Percentiles rank a stretch among this genome's conserved stretches.
phyloP scores from a whole-genome alignment of 2,888 invertebrate genomes.

The Boloria selene region DNA sequence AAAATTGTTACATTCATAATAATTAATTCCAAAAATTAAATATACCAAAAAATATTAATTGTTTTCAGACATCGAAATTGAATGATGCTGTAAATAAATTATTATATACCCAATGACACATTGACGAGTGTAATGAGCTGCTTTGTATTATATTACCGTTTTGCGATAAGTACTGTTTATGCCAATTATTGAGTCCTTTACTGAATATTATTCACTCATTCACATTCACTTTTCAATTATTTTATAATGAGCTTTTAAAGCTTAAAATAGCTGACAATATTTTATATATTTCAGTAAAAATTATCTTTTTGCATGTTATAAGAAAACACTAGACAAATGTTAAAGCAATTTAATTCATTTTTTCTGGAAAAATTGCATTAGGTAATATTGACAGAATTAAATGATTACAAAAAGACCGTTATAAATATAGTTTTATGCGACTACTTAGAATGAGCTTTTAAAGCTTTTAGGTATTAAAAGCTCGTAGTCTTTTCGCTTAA shows the following conservation, averaged over 20 bases:
- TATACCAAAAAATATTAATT: slow-evolving; percentile 23
- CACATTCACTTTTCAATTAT: neutral
- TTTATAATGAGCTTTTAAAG: neutral
- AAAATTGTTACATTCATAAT: neutral
- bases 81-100: slow-evolving; percentile 25
- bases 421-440: too few species aligned
- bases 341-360: too few species aligned
- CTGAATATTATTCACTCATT: neutral
- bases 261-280: too few species aligned
- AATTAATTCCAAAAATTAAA: slow-evolving; percentile 4
- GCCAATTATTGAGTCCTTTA: slow-evolving; percentile 1
- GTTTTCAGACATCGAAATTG: slow-evolving; percentile 20
- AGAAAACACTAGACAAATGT: too few species aligned
- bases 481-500: too few species aligned
- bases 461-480: too few species aligned
- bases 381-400: too few species aligned
- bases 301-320: too few species aligned
- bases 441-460: too few species aligned
- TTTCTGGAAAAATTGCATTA: too few species aligned
- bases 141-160: slow-evolving; percentile 17
- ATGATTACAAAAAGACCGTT: too few species aligned
- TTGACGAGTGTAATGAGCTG: slow-evolving; percentile 23
- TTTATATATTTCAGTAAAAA: too few species aligned
- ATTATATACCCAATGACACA: slow-evolving; percentile 21
- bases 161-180: slow-evolving; percentile 5